Conservation (phyloP, 1,140 invertebrate genomes). For the Scaptomyza graminum region DNA sequence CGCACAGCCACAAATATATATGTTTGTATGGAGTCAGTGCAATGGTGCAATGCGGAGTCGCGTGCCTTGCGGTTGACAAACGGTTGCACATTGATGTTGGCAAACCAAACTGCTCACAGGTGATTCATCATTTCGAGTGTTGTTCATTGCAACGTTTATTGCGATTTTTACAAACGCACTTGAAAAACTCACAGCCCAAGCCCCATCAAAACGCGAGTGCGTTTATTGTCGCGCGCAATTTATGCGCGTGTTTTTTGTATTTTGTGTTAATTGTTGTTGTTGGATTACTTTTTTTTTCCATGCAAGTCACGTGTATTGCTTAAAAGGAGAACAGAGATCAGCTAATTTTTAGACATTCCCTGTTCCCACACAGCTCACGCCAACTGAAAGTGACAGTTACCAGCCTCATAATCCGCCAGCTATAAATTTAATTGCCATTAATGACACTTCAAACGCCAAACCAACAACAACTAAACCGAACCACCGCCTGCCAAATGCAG, state of each 20-base stretch:
- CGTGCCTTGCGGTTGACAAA: constrained; percentile 75
- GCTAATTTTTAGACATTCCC: background rate
- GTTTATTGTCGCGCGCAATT: constrained; percentile 18
- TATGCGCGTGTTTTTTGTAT: constrained; percentile 3
- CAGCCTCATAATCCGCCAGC: constrained; percentile 72
- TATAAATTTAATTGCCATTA: constrained; percentile 81
- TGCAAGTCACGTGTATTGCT: constrained; percentile 5
- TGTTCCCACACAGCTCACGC: background rate
- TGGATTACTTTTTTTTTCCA: background rate
- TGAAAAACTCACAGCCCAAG: constrained; percentile 34
- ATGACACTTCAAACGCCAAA: constrained; percentile 66
- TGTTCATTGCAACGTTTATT: constrained; percentile 83
- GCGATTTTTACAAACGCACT: constrained; percentile 83
- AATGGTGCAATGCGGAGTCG: constrained; percentile 43
- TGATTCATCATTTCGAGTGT: constrained; percentile 83
- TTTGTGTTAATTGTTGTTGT: background rate
- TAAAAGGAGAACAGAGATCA: background rate
- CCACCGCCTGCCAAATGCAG: constrained; percentile 52
- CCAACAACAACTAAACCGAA: background rate
- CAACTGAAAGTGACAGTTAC: constrained; percentile 69
- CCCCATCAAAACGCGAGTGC: constrained; percentile 7
- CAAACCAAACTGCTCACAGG: constrained; percentile 51
- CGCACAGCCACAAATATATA: constrained; percentile 57
- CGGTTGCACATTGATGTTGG: constrained; percentile 74
- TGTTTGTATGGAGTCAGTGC: constrained; percentile 25